Conservation (phyloP, 2,888 invertebrate species). For the Papilio protenor region DNA sequence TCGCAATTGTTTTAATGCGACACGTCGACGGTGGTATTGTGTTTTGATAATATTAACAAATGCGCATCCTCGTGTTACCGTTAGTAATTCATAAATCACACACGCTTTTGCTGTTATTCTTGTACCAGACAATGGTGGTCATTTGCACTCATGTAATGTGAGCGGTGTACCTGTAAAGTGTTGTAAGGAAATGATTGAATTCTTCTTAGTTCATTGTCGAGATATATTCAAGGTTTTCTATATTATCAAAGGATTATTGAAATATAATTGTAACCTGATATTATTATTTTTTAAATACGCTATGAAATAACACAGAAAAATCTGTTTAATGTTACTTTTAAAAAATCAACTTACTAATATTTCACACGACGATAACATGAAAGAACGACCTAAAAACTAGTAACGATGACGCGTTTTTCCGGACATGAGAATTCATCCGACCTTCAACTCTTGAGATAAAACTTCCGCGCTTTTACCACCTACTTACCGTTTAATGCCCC, state of each 20-base stretch:
- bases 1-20: conserved; percentile 62
- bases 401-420: background rate
- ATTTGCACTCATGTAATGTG: conserved; percentile 19
- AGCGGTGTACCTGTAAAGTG: background rate
- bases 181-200: background rate
- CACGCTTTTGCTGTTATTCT: conserved; percentile 29
- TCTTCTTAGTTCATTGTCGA: background rate
- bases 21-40: conserved; percentile 52
- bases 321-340: background rate
- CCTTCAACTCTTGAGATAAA: conserved; percentile 23
- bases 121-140: conserved; percentile 17
- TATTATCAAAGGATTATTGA: background rate
- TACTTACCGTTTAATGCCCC: background rate
- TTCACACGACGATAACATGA: background rate
- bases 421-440: background rate
- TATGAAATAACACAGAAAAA: background rate
- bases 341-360: background rate
- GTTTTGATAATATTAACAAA: conserved; percentile 63
- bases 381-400: background rate
- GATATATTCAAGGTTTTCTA: background rate
- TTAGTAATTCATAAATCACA: conserved; percentile 46
- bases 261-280: background rate
- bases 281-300: background rate
- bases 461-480: background rate
- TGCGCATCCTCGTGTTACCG: conserved; percentile 47